A percentile compares a stretch with the other conserved stretches of the same genome.
phyloP scores from a whole-genome alignment of 2,113 vertebrate species.

The Ictalurus furcatus region DNA sequence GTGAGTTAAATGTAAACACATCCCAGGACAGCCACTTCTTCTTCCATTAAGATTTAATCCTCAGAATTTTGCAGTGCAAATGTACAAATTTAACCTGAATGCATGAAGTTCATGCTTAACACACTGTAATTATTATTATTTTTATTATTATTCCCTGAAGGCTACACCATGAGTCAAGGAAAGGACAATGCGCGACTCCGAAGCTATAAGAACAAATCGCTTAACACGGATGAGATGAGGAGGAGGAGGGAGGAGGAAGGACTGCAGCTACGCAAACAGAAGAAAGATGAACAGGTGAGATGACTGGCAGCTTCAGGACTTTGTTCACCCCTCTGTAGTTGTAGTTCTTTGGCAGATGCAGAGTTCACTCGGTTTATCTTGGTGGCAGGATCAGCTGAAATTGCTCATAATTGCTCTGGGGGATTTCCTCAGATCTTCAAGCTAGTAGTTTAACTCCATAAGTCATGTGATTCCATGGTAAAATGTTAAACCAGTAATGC shows the following conservation, averaged over 20 bases:
- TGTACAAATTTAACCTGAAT: background rate
- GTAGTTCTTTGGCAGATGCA: background rate
- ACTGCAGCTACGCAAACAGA: constrained; percentile 94
- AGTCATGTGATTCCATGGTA: background rate
- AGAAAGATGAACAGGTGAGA: constrained; percentile 93
- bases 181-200: constrained; percentile 97
- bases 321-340: background rate
- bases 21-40: no score
- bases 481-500: background rate
- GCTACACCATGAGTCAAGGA: constrained; percentile 89
- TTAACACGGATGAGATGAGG: constrained; percentile 97
- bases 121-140: background rate
- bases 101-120: background rate
- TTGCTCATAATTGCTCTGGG: background rate
- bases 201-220: constrained; percentile 99
- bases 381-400: background rate
- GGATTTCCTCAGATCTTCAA: background rate
- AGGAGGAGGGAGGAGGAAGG: constrained; percentile 95
- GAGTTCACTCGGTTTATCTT: background rate
- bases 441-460: background rate
- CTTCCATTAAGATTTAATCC: background rate
- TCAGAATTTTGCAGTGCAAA: background rate
- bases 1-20: background rate
- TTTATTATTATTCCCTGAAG: constrained; percentile 59
- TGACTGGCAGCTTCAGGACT: background rate